These are phyloP conservation scores for Anisognathus igniventris DNA, from an alignment of 2,797 vertebrate genomes.

Conservation along the genomic window DNA sequence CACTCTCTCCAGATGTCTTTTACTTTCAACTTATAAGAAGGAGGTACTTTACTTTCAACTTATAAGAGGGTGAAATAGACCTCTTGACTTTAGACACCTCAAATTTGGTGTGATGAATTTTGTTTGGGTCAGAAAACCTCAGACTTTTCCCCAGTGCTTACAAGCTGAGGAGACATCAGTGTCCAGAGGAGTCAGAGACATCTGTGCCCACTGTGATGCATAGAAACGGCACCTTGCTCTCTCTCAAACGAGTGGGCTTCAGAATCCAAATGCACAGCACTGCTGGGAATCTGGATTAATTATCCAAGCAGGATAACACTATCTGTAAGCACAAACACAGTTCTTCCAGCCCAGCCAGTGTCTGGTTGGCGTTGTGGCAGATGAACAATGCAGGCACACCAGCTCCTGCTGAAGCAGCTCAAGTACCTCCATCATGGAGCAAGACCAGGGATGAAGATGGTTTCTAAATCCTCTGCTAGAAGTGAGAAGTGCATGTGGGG, in stretches of 20 bases:
- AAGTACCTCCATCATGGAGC: background rate
- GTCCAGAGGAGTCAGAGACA: background rate
- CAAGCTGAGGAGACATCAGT: background rate
- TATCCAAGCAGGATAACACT: background rate
- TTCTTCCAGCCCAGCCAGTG: background rate
- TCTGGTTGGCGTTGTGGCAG: fast-evolving
- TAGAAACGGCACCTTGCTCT: background rate
- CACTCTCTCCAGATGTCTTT: background rate
- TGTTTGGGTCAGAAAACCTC: background rate
- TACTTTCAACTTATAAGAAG: background rate
- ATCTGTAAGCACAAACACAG: background rate
- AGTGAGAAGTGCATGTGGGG: background rate
- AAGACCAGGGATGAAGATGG: background rate
- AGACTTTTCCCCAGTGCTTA: background rate
- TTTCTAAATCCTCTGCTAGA: background rate
- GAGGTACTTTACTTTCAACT: background rate
- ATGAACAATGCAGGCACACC: background rate
- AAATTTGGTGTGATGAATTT: background rate
- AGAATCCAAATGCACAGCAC: background rate
- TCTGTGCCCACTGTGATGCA: background rate
- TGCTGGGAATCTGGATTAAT: background rate
- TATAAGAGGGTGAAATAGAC: background rate
- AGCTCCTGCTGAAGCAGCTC: background rate
- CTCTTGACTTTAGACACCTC: fast-evolving
- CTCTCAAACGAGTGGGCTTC: background rate